Evolutionary conservation across 1,140 invertebrate species (phyloP).

Genomic region (Listronotus bonariensis): DNA sequence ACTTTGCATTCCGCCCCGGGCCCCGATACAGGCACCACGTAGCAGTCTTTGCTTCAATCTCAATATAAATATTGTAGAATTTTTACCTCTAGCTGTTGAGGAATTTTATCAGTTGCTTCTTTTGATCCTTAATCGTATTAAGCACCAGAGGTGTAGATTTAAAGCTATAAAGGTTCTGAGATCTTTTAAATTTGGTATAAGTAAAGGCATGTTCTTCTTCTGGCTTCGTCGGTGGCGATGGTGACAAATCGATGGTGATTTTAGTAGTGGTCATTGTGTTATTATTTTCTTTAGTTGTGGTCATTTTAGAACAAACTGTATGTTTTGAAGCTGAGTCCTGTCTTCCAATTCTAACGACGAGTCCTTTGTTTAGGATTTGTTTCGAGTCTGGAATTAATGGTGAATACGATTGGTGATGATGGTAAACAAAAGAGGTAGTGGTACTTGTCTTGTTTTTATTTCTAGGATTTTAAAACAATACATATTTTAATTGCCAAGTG

Average conservation of each 20-base stretch:
- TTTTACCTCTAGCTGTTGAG: constrained; percentile 29
- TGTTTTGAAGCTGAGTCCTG: constrained; percentile 48
- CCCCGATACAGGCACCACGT: too few species aligned
- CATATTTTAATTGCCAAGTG: too few species aligned
- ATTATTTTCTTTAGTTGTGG: constrained; percentile 45
- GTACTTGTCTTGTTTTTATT: background rate
- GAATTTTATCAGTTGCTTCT: constrained; percentile 28
- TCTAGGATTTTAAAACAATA: too few species aligned
- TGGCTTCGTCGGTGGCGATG: constrained; percentile 43
- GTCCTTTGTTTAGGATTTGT: constrained; percentile 53
- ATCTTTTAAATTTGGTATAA: constrained; percentile 44
- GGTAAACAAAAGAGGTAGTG: background rate
- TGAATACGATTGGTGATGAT: background rate
- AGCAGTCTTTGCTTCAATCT: too few species aligned
- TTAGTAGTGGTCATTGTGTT: constrained; percentile 54
- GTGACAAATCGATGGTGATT: constrained; percentile 57
- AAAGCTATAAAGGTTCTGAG: constrained; percentile 46
- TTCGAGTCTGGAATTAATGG: constrained; percentile 47
- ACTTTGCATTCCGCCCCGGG: too few species aligned
- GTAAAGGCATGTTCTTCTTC: constrained; percentile 19
- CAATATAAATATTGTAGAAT: too few species aligned
- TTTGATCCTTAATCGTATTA: constrained; percentile 49
- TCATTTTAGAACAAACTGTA: constrained; percentile 50
- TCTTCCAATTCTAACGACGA: constrained; percentile 53
- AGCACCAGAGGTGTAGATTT: constrained; percentile 56